These are phyloP conservation scores for Arbacia lixula DNA, from an alignment of 53 echinoderm and acorn worm genomes.

Conservation along the genomic window DNA sequence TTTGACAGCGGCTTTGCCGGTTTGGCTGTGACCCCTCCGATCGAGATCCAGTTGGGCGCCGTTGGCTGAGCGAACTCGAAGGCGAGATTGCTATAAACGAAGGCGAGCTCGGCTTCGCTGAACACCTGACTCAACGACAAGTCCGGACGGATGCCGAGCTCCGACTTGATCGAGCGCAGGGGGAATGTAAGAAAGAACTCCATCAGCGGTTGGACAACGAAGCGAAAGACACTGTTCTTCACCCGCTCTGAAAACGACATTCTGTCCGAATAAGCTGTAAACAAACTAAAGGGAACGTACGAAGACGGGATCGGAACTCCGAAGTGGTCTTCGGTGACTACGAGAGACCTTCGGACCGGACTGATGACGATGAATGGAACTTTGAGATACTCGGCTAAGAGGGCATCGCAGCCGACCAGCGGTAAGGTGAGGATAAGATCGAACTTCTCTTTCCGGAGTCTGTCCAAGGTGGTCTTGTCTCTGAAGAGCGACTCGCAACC, in stretches of 20 bases:
- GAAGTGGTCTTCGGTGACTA: conserved; percentile 7
- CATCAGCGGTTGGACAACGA: neutral
- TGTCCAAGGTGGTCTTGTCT: neutral
- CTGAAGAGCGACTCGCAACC: neutral
- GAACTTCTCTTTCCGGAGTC: neutral
- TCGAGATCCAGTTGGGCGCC: conserved; percentile 57
- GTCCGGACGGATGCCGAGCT: conserved; percentile 34
- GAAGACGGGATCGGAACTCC: conserved; percentile 63
- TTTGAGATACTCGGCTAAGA: neutral
- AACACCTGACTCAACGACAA: conserved; percentile 24
- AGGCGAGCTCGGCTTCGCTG: conserved; percentile 38
- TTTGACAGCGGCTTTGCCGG: conserved; percentile 9
- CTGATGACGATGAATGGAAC: neutral
- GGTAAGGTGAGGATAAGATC: conserved; percentile 12
- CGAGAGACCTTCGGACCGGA: neutral
- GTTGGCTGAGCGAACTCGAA: conserved; percentile 67
- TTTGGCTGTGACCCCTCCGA: conserved; percentile 34
- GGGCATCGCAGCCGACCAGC: neutral
- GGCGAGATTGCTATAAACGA: conserved; percentile 57
- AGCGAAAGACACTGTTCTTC: conserved; percentile 31
- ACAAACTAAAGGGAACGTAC: conserved; percentile 57
- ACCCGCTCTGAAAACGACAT: conserved; percentile 65
- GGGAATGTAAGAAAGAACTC: neutral
- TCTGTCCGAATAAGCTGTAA: conserved; percentile 43
- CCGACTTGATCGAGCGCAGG: neutral